Evolutionary conservation across 2,113 vertebrate species (phyloP), one percentile per base, ranked within the genome.

Genomic region (Cricetomys ansorgei): DNA sequence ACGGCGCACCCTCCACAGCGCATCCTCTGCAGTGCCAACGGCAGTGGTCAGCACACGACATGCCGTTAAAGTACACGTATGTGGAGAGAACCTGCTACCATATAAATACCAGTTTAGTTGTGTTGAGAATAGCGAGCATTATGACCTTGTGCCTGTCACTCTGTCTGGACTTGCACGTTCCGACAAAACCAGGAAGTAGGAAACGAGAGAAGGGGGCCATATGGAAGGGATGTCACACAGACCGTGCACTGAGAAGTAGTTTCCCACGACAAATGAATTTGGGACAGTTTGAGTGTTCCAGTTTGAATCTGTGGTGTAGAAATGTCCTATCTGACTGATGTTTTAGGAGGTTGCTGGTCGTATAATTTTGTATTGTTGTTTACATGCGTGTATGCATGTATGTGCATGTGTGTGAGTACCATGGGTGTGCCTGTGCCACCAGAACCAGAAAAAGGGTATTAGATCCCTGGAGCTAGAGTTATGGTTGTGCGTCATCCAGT

Each of bases 341-440:
- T 34, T 86, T 67, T 50, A 50, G 34, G 31, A 50, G 12, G 34
- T 37, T 67, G 83, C 16, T 50, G 48, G 31, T 6, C 6, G 34
- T 2, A 23, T 6, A 21, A 48, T 4, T 62, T 21, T 62, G 29
- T 3, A 23, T 53, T 80, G 50, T 55, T 80, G 7, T 55, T 79
- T 55, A 23, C 5, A 1, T 37, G 9, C 25, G 2, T 80, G 21
- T 23, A 3, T 25, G 8, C 19, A 37, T 69, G 67, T 19, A 37
- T 19, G 1, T 27, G 11, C 23, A 59, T 81, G n/a, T 0, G 0
- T 27, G 7, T 9, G 7, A 5, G 55, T 1, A 40, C 79, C 55
- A 16, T 13, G 4, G n/a, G 23, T 59, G 25, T 59, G 40, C 55
- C 79, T 23, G 29, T 76, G 73, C 27, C 73, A 31, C 13, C 73